phyloP scores from a whole-genome alignment of 2,888 invertebrate species.

The Papilio elwesi region DNA sequence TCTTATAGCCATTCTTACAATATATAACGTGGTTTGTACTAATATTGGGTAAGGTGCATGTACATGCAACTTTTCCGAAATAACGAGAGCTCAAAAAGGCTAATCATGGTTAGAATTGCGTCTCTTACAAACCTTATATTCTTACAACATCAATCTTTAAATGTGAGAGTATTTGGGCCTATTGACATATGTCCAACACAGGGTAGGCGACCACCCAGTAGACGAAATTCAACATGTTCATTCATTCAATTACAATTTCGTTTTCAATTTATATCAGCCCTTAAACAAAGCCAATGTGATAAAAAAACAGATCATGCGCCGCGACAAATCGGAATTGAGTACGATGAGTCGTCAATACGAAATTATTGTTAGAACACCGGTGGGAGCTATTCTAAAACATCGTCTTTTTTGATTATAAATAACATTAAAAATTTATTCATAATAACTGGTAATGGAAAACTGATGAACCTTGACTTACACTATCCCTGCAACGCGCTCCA shows the following conservation, averaged over 20 bases:
- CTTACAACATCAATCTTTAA: too few species aligned
- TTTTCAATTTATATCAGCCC: conserved; percentile 11
- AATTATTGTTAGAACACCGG: conserved; percentile 52
- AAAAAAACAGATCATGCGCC: conserved; percentile 51
- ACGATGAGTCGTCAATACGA: conserved; percentile 66
- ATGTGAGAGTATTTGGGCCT: background rate
- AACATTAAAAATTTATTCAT: conserved; percentile 38
- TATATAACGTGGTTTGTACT: too few species aligned
- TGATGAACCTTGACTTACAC: conserved; percentile 22
- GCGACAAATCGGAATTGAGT: conserved; percentile 63
- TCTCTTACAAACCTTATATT: too few species aligned
- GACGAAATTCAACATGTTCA: background rate
- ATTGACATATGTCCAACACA: background rate
- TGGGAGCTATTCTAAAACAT: conserved; percentile 46
- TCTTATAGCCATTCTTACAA: too few species aligned
- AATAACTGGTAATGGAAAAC: conserved; percentile 36
- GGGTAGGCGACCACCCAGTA: conserved; percentile 5
- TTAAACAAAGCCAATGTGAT: conserved; percentile 22
- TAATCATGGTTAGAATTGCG: too few species aligned
- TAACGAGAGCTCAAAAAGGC: too few species aligned
- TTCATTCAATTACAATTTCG: conserved; percentile 3
- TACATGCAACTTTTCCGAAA: too few species aligned
- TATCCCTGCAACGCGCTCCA: conserved; percentile 19
- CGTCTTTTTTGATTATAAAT: conserved; percentile 34
- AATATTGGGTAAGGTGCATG: too few species aligned